Evolutionary conservation across 2,888 invertebrate genomes (phyloP), one percentile per base, ranked within the genome.

Genomic region (Lomographa bimaculata): DNA sequence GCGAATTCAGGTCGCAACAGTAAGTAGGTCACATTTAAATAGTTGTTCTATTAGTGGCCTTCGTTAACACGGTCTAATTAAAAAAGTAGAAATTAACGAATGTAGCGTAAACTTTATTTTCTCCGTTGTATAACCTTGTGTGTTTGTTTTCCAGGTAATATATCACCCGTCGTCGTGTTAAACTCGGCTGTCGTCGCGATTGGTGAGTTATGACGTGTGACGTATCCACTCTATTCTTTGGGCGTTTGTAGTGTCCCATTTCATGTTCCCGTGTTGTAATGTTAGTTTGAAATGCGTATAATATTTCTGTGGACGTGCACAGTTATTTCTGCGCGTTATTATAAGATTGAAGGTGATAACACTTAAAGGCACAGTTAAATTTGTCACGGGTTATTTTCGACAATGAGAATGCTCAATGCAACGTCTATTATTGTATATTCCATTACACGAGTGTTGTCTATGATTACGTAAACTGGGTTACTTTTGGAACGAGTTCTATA

Each of bases 21-120:
- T 60, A 83, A 81, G 79, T 84, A 61, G 87, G 86, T 86, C 87
- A 79, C 61, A 64, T 71, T 72, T 68, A 83, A 84, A 83, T 83
- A 81, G 76, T 71, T 61, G 57, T 65, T 69, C 71, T 75, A 74
- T 72, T 74, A 71, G 50, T 54, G 62, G 62, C 64, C 72, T 78
- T 79, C 77, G 79, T 83, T 84, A 80, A 76, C 78, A 77, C 75
- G 79, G 64, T 81, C 81, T 77, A 83, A 89, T 87, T 86, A 80
- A 75, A 39, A 27, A 76, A 70, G 44, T 43, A 49, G 51, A 60
- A 66, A 70, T 72, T 70, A 68, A 57, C 52, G 52, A 43, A 62
- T 61, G 53, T 65, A 50, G 64, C 53, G 60, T 65, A 57, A 50
- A 51, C 40, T 57, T 63, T 50, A 62, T 57, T 59, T 62, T 64